Conservation (phyloP, 2,113 vertebrate species). For the Todiramphus chloris region DNA sequence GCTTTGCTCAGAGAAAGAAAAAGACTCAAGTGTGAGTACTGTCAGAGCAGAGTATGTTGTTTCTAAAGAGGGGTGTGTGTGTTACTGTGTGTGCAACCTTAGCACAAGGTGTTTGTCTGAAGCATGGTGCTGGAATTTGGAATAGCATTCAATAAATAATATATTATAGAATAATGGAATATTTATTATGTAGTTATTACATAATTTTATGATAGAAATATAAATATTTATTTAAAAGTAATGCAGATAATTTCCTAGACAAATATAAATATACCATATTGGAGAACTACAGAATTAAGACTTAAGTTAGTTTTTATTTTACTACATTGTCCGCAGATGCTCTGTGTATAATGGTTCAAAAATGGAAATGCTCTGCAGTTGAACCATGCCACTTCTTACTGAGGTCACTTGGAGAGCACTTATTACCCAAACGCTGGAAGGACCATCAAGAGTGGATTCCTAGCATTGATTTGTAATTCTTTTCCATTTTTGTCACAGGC, state of each 20-base stretch:
- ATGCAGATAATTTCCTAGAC: not conserved
- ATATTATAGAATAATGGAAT: too few relatives aligned
- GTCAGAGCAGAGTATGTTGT: not conserved
- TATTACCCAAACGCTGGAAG: not conserved
- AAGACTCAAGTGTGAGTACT: not conserved
- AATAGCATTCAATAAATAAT: not conserved
- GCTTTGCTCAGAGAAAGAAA: not conserved
- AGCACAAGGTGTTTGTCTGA: not conserved
- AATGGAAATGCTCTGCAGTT: not conserved
- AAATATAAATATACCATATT: not conserved
- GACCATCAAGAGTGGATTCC: not conserved
- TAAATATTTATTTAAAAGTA: too few relatives aligned
- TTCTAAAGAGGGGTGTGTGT: not conserved
- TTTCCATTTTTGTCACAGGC: not conserved
- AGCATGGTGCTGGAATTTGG: not conserved
- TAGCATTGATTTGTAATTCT: not conserved
- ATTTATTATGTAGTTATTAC: too few relatives aligned
- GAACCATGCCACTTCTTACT: not conserved
- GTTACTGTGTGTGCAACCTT: not conserved
- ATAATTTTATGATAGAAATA: too few relatives aligned
- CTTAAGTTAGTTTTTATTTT: not conserved
- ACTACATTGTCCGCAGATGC: not conserved
- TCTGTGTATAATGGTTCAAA: not conserved
- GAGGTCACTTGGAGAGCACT: not conserved
- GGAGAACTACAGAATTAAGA: not conserved